Base-by-base conservation (phyloP, 2,888 invertebrate genomes). In the Phanerotoma sp. region DNA sequence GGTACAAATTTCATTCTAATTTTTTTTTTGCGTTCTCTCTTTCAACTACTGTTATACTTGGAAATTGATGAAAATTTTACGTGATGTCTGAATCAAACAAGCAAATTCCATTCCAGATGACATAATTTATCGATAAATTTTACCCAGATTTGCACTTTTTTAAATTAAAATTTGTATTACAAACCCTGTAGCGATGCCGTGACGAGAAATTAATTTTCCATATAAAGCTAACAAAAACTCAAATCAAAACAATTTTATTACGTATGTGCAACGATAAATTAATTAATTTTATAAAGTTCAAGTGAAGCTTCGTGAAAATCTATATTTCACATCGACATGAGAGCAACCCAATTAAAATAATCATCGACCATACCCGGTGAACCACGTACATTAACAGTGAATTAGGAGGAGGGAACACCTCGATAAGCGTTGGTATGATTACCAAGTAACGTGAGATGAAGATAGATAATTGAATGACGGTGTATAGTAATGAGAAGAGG, bases 281-380 rank as follows among this genome's bases (percentile, higher is more conserved):
- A 11, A 15, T 44, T 9, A 10, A 30, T 20, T 13, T 6, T 16
- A 16, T 9, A 18, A 38, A 13, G 3, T 42, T 42, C 22, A n/a
- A 18, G 32, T 15, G 18, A 20, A 45, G 18, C 20, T 13, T 5
- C 18, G 6, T 0, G 18, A 20, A 9, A 16, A 20, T 25, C 25
- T 25, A 25, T 25, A n/a, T n/a, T n/a, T n/a, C n/a, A 25, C 25
- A 25, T 25, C 7, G 25, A 16, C 20, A 1, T 13, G 16, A 40
- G 32, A 41, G 48, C 13, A 20, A 33, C 25, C 42, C 54, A 54
- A 54, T 54, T 54, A 54, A 54, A 54, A 54, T 54, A 41, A 54
- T 25, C 41, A 42, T 48, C 48, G 28, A 35, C 25, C 22, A 30
- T 40, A 25, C 35, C 35, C 42, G 42, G 48, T 44, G 54, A 54